Conservation (phyloP, 2,113 vertebrate genomes). For the Prinia subflava region DNA sequence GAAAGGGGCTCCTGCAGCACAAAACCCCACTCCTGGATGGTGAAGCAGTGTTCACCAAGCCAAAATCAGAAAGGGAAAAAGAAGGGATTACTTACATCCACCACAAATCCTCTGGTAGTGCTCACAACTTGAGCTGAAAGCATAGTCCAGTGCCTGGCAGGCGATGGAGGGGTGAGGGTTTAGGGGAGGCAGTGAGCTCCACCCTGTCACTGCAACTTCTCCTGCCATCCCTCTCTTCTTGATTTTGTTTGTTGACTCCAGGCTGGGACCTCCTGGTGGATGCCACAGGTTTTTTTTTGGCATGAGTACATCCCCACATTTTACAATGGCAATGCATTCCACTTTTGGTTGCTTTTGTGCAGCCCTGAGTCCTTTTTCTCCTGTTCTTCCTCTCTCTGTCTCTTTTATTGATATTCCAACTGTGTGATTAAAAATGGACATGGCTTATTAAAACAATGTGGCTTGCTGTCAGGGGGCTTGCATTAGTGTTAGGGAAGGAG, state of each 20-base stretch:
- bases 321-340: background rate
- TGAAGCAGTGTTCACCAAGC: background rate
- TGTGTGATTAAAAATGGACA: background rate
- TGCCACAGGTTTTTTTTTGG: background rate
- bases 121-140: background rate
- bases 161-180: background rate
- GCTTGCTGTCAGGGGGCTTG: background rate
- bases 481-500: background rate
- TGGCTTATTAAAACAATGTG: background rate
- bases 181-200: background rate
- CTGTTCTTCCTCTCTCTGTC: background rate
- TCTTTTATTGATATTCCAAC: background rate
- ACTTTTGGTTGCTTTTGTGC: background rate
- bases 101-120: background rate
- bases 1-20: background rate
- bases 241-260: background rate
- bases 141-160: background rate
- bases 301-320: background rate
- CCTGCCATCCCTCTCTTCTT: background rate
- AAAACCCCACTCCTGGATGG: fast-evolving
- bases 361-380: background rate
- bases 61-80: background rate
- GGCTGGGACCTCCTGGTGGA: background rate
- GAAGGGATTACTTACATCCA: background rate
- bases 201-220: background rate